A percentile compares a stretch with the other conserved stretches of the same genome.
Conservation (phyloP, 2,888 invertebrate genomes). For the Galerucella pusilla region DNA sequence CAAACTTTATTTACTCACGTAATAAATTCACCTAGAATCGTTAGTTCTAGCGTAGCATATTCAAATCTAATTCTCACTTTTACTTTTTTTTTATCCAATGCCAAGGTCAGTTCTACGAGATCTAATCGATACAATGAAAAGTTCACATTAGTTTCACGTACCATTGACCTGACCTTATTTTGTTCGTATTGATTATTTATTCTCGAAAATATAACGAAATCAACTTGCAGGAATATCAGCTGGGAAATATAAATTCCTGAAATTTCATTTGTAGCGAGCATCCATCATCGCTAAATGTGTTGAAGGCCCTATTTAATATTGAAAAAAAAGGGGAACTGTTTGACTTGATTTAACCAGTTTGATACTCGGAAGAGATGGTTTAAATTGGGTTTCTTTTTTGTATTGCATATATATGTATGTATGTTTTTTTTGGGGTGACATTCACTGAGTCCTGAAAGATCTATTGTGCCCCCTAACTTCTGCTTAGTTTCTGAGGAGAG, state of each 20-base stretch:
- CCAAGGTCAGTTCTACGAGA: conserved; percentile 32
- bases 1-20: too few species aligned
- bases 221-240: conserved; percentile 18
- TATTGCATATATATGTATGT: neutral
- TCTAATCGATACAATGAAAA: conserved; percentile 27
- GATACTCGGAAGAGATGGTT: neutral
- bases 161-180: conserved; percentile 29
- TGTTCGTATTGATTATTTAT: conserved; percentile 32
- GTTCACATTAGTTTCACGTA: conserved; percentile 25
- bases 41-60: neutral
- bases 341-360: neutral
- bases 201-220: conserved; percentile 34
- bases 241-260: conserved; percentile 33
- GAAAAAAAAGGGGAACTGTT: neutral
- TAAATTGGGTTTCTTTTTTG: neutral
- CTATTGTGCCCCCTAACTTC: too few species aligned
- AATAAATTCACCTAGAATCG: too few species aligned
- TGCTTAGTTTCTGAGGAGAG: too few species aligned
- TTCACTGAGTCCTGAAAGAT: too few species aligned
- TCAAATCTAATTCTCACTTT: conserved; percentile 17
- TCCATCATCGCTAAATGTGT: conserved; percentile 4
- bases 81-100: conserved; percentile 17
- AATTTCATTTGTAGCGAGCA: conserved; percentile 22
- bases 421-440: too few species aligned
- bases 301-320: neutral